Conservation (phyloP, 2,797 vertebrate genomes). For the Ciconia nigra region DNA sequence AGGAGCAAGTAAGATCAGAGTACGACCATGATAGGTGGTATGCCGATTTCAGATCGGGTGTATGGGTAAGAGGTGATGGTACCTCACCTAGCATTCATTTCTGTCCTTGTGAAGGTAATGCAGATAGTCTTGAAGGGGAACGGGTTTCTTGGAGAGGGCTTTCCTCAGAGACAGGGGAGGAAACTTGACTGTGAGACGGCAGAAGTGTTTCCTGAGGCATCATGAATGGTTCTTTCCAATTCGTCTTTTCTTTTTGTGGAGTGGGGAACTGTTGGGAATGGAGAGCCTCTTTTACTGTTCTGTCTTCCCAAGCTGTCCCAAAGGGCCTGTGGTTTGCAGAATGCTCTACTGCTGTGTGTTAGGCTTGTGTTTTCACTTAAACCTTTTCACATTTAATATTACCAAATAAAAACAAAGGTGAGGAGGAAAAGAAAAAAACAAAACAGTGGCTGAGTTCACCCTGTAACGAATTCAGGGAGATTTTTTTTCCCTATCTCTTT, state of each 20-base stretch:
- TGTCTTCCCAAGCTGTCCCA: not conserved
- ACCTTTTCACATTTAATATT: not conserved
- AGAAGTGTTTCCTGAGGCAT: not conserved
- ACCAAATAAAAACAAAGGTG: not conserved
- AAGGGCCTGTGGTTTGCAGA: not conserved
- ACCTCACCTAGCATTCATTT: not conserved
- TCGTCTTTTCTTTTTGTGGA: not conserved
- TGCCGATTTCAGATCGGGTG: accelerated
- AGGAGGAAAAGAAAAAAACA: not conserved
- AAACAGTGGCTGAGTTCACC: not conserved
- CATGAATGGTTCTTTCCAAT: not conserved
- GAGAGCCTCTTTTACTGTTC: not conserved
- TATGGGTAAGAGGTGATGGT: not conserved
- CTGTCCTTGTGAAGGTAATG: not conserved
- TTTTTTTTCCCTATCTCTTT: not conserved
- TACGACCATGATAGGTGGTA: too few relatives aligned
- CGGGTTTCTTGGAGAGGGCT: not conserved
- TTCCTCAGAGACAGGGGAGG: not conserved
- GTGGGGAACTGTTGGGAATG: not conserved
- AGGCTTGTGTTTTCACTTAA: not conserved
- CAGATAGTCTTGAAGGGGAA: not conserved
- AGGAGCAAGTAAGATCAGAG: not conserved
- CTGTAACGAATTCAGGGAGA: not conserved
- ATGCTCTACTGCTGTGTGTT: not conserved
- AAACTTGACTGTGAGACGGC: not conserved